These are phyloP conservation scores for Andrena cerasifolii DNA, from an alignment of 1,140 invertebrate species.

Conservation along the genomic window DNA sequence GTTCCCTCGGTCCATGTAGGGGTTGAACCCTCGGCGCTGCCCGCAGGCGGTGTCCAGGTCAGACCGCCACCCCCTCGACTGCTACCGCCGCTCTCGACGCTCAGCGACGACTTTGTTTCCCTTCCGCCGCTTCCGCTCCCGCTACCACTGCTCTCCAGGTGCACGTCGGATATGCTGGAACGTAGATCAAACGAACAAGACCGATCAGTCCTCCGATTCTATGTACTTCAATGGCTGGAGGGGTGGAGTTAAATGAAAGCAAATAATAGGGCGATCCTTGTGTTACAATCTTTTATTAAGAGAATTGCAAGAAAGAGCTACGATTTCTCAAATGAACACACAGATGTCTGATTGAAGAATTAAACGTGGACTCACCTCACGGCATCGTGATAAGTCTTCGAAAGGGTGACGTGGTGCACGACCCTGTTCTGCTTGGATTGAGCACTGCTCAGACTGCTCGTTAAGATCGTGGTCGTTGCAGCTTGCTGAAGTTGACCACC, in stretches of 20 bases:
- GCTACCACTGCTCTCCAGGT: slow-evolving; percentile 81
- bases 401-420: slow-evolving; percentile 78
- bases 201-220: not conserved
- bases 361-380: slow-evolving; percentile 73
- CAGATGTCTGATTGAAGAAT: no score
- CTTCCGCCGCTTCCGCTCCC: slow-evolving; percentile 81
- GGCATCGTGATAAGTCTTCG: slow-evolving; percentile 78
- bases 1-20: slow-evolving; percentile 99
- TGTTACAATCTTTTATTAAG: no score
- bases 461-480: slow-evolving; percentile 69
- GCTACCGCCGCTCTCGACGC: slow-evolving; percentile 85
- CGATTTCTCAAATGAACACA: no score
- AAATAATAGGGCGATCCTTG: no score
- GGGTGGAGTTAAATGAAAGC: no score
- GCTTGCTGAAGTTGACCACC: slow-evolving; percentile 75
- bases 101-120: slow-evolving; percentile 88
- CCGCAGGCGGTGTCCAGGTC: slow-evolving; percentile 92
- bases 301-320: no score
- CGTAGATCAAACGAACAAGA: not conserved
- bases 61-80: slow-evolving; percentile 84
- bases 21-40: slow-evolving; percentile 94
- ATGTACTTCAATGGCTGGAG: no score
- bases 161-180: slow-evolving; percentile 78
- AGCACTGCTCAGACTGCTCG: slow-evolving; percentile 71
- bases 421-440: slow-evolving; percentile 77